These are phyloP conservation scores for Archegozetes longisetosus DNA, from an alignment of 1,140 invertebrate genomes.

Conservation along the genomic window DNA sequence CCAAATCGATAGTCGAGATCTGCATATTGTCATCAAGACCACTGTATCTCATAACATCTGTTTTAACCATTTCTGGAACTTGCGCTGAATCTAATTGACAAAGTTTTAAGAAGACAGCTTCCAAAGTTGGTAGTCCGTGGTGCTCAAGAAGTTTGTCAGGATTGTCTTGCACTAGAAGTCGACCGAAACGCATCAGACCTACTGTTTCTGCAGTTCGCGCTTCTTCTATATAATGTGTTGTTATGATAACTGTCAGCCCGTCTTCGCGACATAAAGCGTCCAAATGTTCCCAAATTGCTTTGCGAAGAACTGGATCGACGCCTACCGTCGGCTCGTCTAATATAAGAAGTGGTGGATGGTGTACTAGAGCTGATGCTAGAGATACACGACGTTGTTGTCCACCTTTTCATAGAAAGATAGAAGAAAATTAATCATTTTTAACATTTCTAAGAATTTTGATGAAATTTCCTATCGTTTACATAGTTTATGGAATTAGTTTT, in stretches of 20 bases:
- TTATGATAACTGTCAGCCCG: slow-evolving; percentile 29
- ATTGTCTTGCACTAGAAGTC: slow-evolving; percentile 28
- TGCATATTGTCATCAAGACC: background rate
- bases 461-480: no score
- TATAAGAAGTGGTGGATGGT: slow-evolving; percentile 49
- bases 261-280: slow-evolving; percentile 60
- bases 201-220: slow-evolving; percentile 29
- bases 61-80: slow-evolving; percentile 7
- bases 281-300: slow-evolving; percentile 78
- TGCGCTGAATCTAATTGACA: slow-evolving; percentile 45
- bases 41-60: background rate
- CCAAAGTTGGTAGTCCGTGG: slow-evolving; percentile 28
- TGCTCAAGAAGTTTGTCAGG: slow-evolving; percentile 25
- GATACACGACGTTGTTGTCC: slow-evolving; percentile 81
- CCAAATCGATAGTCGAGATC: background rate
- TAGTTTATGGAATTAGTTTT: no score
- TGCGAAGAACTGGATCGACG: slow-evolving; percentile 69
- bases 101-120: slow-evolving; percentile 76
- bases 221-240: slow-evolving; percentile 34
- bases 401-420: slow-evolving; percentile 62
- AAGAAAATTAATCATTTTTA: slow-evolving; percentile 34
- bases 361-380: slow-evolving; percentile 77
- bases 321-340: slow-evolving; percentile 40
- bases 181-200: slow-evolving; percentile 31
- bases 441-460: no score